These are phyloP conservation scores for Amblyopsis rosae DNA, from an alignment of 2,113 vertebrate genomes.

Conservation along the genomic window DNA sequence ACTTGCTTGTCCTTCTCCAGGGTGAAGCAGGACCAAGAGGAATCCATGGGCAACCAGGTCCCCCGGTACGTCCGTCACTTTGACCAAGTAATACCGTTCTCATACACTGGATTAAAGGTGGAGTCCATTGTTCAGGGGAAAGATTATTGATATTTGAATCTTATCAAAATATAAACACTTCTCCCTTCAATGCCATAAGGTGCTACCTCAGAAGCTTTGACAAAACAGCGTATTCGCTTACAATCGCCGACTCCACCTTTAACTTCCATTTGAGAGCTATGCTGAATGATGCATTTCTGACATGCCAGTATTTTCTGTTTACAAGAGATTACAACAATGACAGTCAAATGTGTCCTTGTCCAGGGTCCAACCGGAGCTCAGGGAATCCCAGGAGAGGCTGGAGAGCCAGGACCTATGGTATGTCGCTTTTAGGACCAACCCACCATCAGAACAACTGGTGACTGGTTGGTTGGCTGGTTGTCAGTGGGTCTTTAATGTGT, in stretches of 20 bases:
- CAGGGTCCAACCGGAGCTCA: slow-evolving; percentile 86
- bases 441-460: background rate
- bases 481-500: background rate
- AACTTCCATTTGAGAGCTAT: background rate
- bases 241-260: no score
- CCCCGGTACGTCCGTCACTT: slow-evolving; percentile 76
- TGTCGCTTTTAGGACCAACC: slow-evolving; percentile 28
- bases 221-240: no score
- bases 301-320: background rate
- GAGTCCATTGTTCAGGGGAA: no score
- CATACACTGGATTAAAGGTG: background rate
- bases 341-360: slow-evolving; percentile 12
- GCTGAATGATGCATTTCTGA: background rate
- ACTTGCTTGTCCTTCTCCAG: slow-evolving; percentile 63
- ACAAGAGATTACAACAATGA: background rate
- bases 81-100: background rate
- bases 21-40: slow-evolving; percentile 92
- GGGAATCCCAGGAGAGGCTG: slow-evolving; percentile 88
- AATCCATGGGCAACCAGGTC: slow-evolving; percentile 82
- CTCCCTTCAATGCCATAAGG: no score
- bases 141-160: no score
- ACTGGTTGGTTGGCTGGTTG: no score
- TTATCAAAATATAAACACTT: no score
- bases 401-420: slow-evolving; percentile 91
- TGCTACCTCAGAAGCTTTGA: no score